Conservation (phyloP, 2,113 vertebrate genomes). For the Anarhynchus alexandrinus region DNA sequence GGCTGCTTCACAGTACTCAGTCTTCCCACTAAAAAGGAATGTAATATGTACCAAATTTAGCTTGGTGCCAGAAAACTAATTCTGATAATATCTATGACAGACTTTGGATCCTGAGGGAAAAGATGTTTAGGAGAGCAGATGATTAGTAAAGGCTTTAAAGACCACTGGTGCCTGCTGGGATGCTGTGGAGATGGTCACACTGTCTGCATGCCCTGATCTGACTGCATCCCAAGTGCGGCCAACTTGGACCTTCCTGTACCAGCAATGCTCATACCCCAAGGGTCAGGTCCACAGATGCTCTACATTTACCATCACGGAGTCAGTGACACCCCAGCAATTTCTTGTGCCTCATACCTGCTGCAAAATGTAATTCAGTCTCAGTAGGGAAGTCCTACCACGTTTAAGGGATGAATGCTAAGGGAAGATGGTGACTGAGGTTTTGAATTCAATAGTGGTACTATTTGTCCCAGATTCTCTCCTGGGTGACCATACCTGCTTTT, state of each 20-base stretch:
- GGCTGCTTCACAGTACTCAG: not conserved
- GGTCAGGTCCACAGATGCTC: not conserved
- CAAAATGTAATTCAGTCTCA: not conserved
- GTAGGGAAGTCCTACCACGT: not conserved
- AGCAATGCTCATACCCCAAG: not conserved
- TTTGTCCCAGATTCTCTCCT: not conserved
- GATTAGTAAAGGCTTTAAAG: not conserved
- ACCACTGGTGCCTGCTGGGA: not conserved
- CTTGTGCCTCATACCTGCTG: not conserved
- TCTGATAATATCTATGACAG: not conserved
- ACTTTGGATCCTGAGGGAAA: not conserved
- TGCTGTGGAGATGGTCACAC: not conserved
- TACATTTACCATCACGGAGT: not conserved
- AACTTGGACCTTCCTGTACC: not conserved
- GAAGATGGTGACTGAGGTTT: not conserved
- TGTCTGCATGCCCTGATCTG: not conserved
- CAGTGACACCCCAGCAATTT: not conserved
- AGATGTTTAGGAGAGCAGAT: not conserved
- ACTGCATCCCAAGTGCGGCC: not conserved
- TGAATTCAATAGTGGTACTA: not conserved
- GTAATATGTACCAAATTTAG: not conserved
- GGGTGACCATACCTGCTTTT: slow-evolving; percentile 82
- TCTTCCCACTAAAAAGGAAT: not conserved
- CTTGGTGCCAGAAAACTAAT: not conserved
- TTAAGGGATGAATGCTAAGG: not conserved